Base-by-base conservation (phyloP, 2,888 invertebrate genomes). In the Thelaira solivaga region DNA sequence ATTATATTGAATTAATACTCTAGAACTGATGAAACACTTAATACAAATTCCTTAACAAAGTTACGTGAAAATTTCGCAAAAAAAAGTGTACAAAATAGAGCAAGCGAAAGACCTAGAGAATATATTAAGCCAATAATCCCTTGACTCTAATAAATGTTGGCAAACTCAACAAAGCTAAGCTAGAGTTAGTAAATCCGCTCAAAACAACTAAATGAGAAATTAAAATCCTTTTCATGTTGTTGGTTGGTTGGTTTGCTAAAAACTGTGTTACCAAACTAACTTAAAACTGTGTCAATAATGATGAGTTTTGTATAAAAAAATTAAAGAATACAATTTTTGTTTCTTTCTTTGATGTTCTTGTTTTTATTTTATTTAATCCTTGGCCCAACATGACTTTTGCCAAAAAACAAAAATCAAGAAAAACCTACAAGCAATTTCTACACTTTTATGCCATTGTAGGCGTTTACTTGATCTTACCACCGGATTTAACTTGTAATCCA, bases 391-490 rank as follows among this genome's bases (percentile, higher is more conserved):
- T 86, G 86, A 86, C 86, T 86, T 86, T 82, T 83, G 75, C 76
- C 68, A 80, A 69, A 45, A 61, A 18, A 22, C 68, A 18, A 11
- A 47, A 13, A 47, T 16, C n/a, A 29, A 18, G 31, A 67, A 43
- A 24, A 18, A 22, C 5, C 16, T 4, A 29, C 24, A 26, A 39
- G 1, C 5, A 22, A 16, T 59, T 43, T 62, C 22, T 49, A 6
- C 18, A 51, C 26, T 53, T 61, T 49, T 31, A 57, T 43, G 22
- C 53, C 79, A 80, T 81, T 80, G 88, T 87, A 85, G 88, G 88
- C 88, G 88, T 88, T 88, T 86, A 88, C 88, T 84, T 20, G 77
- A 86, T 83, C 88, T 88, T 87, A 88, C 84, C 86, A 84, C 82
- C 84, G 84, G 84, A 86, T 86, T 86, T 82, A 67, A 67, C 62